These are phyloP conservation scores for Asarcornis scutulata DNA, from an alignment of 2,113 vertebrate genomes.

Conservation along the genomic window DNA sequence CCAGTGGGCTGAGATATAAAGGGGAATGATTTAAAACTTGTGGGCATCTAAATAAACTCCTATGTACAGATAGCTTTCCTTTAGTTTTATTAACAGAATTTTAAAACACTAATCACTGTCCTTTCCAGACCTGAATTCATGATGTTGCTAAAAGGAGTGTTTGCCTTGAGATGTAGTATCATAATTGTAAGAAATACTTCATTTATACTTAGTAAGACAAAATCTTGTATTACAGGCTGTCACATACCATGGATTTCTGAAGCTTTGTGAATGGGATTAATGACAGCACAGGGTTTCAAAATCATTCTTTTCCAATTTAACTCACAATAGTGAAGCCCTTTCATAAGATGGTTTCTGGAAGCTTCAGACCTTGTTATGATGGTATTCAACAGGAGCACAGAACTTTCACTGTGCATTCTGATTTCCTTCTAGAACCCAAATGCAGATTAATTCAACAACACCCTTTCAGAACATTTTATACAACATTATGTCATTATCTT, in stretches of 20 bases:
- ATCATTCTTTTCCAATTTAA: background rate
- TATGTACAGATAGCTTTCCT: slow-evolving; percentile 62
- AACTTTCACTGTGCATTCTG: background rate
- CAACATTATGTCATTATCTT: slow-evolving; percentile 16
- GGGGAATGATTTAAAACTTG: slow-evolving; percentile 61
- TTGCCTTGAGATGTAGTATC: background rate
- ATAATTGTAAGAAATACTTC: background rate
- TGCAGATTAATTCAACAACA: slow-evolving; percentile 3
- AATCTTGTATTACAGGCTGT: background rate
- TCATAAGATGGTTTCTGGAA: background rate
- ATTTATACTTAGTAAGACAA: background rate
- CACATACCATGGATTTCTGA: background rate
- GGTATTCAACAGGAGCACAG: background rate
- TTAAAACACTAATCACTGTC: background rate
- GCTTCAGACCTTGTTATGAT: background rate
- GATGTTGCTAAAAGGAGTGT: background rate
- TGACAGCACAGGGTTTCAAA: background rate
- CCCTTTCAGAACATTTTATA: background rate
- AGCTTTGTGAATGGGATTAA: background rate
- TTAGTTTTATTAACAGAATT: slow-evolving; percentile 37
- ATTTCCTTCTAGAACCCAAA: background rate
- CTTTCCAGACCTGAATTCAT: background rate
- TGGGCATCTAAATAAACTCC: slow-evolving; percentile 75
- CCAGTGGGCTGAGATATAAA: slow-evolving; percentile 59
- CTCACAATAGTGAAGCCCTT: background rate